Conservation (phyloP, 2,888 invertebrate genomes). For the Sinotaia quadrata region DNA sequence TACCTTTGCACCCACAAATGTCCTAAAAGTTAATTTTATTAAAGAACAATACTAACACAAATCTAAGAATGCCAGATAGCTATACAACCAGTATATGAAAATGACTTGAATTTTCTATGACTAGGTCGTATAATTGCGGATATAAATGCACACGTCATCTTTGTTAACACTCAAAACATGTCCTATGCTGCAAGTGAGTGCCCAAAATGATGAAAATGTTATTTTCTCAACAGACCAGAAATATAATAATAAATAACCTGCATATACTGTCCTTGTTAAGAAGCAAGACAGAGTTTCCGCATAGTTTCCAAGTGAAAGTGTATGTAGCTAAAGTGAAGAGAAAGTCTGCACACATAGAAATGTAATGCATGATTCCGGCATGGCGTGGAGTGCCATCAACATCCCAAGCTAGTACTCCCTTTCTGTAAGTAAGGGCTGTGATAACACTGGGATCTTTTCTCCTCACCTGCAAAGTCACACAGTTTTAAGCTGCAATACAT, state of each 20-base stretch:
- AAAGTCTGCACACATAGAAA: constrained; percentile 75
- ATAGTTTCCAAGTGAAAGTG: constrained; percentile 75
- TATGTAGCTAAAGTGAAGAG: constrained; percentile 78
- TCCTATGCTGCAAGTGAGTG: too few relatives aligned
- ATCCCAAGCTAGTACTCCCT: constrained; percentile 31
- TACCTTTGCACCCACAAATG: too few relatives aligned
- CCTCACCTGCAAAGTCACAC: constrained; percentile 52
- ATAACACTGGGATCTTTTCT: constrained; percentile 80
- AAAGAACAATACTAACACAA: too few relatives aligned
- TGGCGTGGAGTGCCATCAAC: constrained; percentile 35
- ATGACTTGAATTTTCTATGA: too few relatives aligned
- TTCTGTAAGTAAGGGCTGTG: constrained; percentile 83
- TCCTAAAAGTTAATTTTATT: too few relatives aligned
- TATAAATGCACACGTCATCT: too few relatives aligned
- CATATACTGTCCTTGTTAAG: constrained; percentile 80
- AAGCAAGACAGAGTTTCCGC: constrained; percentile 80
- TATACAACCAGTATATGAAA: too few relatives aligned
- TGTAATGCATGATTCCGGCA: constrained; percentile 73
- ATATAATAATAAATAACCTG: constrained; percentile 38
- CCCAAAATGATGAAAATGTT: too few relatives aligned
- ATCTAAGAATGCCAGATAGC: too few relatives aligned
- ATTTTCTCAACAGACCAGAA: neutral
- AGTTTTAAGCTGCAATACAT: too few relatives aligned
- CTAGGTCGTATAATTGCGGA: too few relatives aligned
- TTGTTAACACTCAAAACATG: too few relatives aligned